Conservation (phyloP, 2,888 invertebrate species). For the Drosophila rellima region DNA sequence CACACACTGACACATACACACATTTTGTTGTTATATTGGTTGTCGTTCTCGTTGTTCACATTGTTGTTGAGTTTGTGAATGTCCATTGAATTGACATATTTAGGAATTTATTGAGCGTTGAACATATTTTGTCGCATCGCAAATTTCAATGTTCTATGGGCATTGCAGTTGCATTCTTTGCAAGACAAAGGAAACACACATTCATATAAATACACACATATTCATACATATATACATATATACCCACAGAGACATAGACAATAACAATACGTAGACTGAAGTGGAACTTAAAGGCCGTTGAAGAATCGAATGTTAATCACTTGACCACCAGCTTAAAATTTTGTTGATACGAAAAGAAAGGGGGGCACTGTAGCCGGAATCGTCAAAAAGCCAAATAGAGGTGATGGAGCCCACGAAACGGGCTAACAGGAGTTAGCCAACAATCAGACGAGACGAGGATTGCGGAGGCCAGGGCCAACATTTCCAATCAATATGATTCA, state of each 20-base stretch:
- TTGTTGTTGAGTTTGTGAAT: slow-evolving; percentile 36
- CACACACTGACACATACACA: not conserved
- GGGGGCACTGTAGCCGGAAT: slow-evolving; percentile 76
- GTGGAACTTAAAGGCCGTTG: slow-evolving; percentile 24
- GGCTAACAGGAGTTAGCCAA: not conserved
- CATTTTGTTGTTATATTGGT: not conserved
- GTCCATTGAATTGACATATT: slow-evolving; percentile 31
- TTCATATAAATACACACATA: slow-evolving; percentile 1
- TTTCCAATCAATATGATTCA: slow-evolving; percentile 12
- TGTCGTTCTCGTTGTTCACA: slow-evolving; percentile 10
- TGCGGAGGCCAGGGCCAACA: slow-evolving; percentile 19
- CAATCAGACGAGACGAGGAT: not conserved
- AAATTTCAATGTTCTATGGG: slow-evolving; percentile 16
- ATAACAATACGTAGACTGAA: slow-evolving; percentile 27
- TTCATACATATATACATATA: slow-evolving; percentile 8
- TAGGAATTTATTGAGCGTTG: slow-evolving; percentile 33
- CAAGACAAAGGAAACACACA: slow-evolving; percentile 24
- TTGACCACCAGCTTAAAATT: slow-evolving; percentile 85
- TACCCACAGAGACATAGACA: slow-evolving; percentile 14
- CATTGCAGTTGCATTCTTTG: slow-evolving; percentile 29
- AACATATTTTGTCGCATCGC: slow-evolving; percentile 30
- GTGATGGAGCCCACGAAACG: not conserved
- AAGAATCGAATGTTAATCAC: slow-evolving; percentile 72
- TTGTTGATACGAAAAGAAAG: slow-evolving; percentile 80
- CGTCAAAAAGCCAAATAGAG: slow-evolving; percentile 55